Evolutionary conservation across 2,888 invertebrate species (phyloP), one percentile per base, ranked within the genome.

Genomic region (Phaedon cochleariae): DNA sequence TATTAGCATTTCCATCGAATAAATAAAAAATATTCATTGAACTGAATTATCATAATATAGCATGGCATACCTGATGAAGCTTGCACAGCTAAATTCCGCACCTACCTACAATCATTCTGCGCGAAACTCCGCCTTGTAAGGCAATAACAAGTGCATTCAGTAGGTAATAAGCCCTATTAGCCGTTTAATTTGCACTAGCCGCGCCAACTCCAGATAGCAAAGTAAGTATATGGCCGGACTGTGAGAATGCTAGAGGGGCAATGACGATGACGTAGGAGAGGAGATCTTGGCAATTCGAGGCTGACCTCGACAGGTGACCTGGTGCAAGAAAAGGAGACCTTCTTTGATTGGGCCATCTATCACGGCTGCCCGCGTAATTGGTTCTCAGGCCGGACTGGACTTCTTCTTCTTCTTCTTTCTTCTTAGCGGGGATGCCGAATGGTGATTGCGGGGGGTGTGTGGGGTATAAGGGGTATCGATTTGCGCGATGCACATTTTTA

Each of bases 261-360:
- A n/a, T n/a, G n/a, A n/a, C 69, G 64, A 69, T 73, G 70, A 69
- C 65, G 70, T 62, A 65, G 68, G 67, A 62, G 69, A 74, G 67
- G 65, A 72, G 71, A 68, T 64, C 59, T 54, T 53, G 61, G 76
- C 72, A 77, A 77, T 77, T 76, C 74, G 75, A 70, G 68, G 76
- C 72, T 79, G 79, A 79, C 79, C 79, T 77, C 71, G 69, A 67
- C 75, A 74, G 78, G 77, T 79, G 79, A 79, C 78, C 77, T 73
- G 79, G 76, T 75, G 77, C 73, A 65, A 61, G 62, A 62, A 60
- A 60, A 63, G 66, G 45, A 62, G 54, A 54, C 29, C 55, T 53
- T 53, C 59, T 62, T 59, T 62, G 86, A 86, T 86, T 86, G 86
- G 86, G 84, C 85, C 85, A 86, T 86, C 86, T 86, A 86, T 86